Percentiles rank a stretch among this genome's conserved stretches.
Evolutionary conservation across 2,888 invertebrate species (phyloP).

Genomic region (Zygaena filipendulae): DNA sequence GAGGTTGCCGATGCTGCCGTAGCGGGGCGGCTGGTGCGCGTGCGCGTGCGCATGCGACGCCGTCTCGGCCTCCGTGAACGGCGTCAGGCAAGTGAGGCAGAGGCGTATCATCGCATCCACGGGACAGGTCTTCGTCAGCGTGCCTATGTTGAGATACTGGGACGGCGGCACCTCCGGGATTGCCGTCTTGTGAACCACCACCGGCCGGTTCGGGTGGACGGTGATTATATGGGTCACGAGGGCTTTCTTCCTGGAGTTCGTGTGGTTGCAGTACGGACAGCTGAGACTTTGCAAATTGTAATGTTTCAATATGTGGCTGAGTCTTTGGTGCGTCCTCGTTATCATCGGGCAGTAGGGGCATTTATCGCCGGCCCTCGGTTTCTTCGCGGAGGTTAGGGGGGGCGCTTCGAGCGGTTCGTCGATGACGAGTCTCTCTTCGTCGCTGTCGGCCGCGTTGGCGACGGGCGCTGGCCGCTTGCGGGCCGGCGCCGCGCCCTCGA

Average conservation of each 20-base stretch:
- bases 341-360: conserved; percentile 37
- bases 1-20: conserved; percentile 35
- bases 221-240: conserved; percentile 33
- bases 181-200: conserved; percentile 14
- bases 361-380: conserved; percentile 9
- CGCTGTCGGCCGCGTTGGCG: conserved; percentile 26
- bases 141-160: too few relatives aligned
- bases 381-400: too few relatives aligned
- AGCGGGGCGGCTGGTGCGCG: conserved; percentile 23
- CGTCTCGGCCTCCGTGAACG: conserved; percentile 21
- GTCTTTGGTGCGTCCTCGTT: conserved; percentile 17
- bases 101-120: conserved; percentile 18
- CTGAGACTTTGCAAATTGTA: conserved; percentile 47
- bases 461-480: conserved; percentile 17
- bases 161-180: conserved; percentile 22
- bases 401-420: conserved; percentile 24
- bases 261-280: conserved; percentile 46
- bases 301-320: conserved; percentile 56
- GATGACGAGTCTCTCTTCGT: conserved; percentile 33
- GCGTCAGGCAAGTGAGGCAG: conserved; percentile 40
- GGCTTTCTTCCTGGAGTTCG: conserved; percentile 22
- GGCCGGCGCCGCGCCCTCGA: conserved; percentile 21
- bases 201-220: conserved; percentile 27
- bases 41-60: conserved; percentile 33
- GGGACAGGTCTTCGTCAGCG: conserved; percentile 12